Evolutionary conservation across 2,888 invertebrate genomes (phyloP).

Genomic region (Pseudococcus jackbeardsleyi): DNA sequence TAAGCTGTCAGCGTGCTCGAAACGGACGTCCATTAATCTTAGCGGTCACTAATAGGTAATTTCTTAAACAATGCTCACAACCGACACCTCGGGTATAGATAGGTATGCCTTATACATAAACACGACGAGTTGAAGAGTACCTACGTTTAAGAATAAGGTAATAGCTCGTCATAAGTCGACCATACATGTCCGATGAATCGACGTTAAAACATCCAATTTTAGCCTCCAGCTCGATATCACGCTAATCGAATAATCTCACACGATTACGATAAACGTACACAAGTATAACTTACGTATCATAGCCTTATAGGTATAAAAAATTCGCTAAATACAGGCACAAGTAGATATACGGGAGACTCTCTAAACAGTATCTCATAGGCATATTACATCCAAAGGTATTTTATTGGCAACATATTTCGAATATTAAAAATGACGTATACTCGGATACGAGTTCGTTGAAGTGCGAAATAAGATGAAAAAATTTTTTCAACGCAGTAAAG

Average conservation of each 20-base stretch:
- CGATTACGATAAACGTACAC: neutral
- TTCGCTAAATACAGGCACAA: no score
- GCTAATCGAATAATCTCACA: neutral
- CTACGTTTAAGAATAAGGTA: neutral
- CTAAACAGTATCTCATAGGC: no score
- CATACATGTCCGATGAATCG: neutral
- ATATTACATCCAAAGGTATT: neutral
- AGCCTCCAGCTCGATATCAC: neutral
- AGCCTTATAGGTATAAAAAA: no score
- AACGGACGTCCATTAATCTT: constrained; percentile 42
- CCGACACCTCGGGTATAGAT: neutral
- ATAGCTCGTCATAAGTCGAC: neutral
- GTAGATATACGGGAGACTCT: no score
- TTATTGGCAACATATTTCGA: constrained; percentile 17
- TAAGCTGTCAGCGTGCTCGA: constrained; percentile 37
- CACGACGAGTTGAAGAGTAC: neutral
- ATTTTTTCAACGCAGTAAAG: constrained; percentile 17
- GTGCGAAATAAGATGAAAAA: constrained; percentile 24
- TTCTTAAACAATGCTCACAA: constrained; percentile 30
- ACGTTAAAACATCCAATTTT: neutral
- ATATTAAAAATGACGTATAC: constrained; percentile 29
- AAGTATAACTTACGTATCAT: no score
- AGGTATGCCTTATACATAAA: neutral
- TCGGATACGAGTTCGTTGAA: constrained; percentile 9
- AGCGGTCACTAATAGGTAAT: neutral